A percentile compares a stretch with the other conserved stretches of the same genome.
These are phyloP conservation scores for Actinernus sp. DNA, from an alignment of 92 coral and sea anemone genomes.

Conservation along the genomic window DNA sequence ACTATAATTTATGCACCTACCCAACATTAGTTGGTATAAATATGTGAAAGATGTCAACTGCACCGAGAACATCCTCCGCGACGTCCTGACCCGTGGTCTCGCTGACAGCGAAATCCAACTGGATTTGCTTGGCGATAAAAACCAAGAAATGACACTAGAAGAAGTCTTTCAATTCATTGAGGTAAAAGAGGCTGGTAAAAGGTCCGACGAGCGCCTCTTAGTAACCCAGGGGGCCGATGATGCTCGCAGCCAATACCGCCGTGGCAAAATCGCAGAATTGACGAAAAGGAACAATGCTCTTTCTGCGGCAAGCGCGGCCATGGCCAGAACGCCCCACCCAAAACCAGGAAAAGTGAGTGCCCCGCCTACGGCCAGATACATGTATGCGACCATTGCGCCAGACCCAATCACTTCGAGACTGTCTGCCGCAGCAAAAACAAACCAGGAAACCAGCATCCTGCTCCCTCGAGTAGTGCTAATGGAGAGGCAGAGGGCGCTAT, in stretches of 20 bases:
- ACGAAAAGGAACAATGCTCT: constrained; percentile 24
- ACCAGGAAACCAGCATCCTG: background rate
- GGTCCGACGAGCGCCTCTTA: constrained; percentile 66
- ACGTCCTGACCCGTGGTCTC: constrained; percentile 47
- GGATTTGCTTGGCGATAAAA: constrained; percentile 47
- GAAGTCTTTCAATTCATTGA: constrained; percentile 60
- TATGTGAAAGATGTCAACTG: constrained; percentile 56
- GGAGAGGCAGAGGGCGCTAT: constrained; percentile 38
- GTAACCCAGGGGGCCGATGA: constrained; percentile 59
- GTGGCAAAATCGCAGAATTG: background rate
- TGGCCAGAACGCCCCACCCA: constrained; percentile 56
- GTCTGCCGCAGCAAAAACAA: constrained; percentile 71
- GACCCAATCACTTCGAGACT: constrained; percentile 41
- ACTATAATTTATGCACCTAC: too few species aligned
- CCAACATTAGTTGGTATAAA: too few species aligned
- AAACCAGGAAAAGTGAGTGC: constrained; percentile 35
- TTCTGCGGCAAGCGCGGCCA: constrained; percentile 69
- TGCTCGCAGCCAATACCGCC: constrained; percentile 50
- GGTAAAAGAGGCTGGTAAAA: constrained; percentile 65
- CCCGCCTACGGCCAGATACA: constrained; percentile 65
- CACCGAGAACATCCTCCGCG: constrained; percentile 44
- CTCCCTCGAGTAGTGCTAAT: background rate
- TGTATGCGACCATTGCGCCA: constrained; percentile 50
- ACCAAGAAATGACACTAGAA: constrained; percentile 49
- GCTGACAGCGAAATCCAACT: constrained; percentile 61